Evolutionary conservation across 2,113 vertebrate species (phyloP), one percentile per base, ranked within the genome.

Genomic region (Pitta sordida): DNA sequence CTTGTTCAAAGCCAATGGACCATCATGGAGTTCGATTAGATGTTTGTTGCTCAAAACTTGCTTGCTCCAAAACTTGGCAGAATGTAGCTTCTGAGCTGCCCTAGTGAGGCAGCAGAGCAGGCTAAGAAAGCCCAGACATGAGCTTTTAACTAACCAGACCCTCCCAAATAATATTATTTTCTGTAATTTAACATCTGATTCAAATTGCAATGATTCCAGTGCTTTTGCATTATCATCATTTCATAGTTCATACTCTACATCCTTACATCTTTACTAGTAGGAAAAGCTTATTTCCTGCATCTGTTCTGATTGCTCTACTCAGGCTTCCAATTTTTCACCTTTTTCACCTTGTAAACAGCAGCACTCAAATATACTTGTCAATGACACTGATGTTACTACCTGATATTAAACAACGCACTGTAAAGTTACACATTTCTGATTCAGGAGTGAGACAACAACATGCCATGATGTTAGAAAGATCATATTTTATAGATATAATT

Each of bases 261-360:
- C 32, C 13, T 68, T 52, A 4, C 7, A 3, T 0, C 27, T 59
- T 67, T 43, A 17, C 13, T 7, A 26, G 3, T 3, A 63, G 20
- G 30, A 77, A 77, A 74, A 76, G 15, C 1, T 19, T 55, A 24
- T 58, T 74, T 88, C 6, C 10, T 64, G 14, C 19, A 56, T 56
- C 27, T 88, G 20, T 34, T 78, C 67, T 67, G 39, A 70, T 58
- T 36, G 27, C 51, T 26, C 13, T 53, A 32, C 56, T 67, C 39
- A 56, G 10, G 7, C 6, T 77, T 84, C 52, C 37, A 24, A 17
- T 56, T 86, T 74, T 93, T 68, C 29, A 9, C 14, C 60, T 2
- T 41, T 69, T 86, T 80, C 52, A 34, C 52, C 12, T 19, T 56
- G 11, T 52, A 70, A 90, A 70, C 14, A 55, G 37, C 56, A n/a